Evolutionary conservation across 1,140 invertebrate species (phyloP).

Genomic region (Zaprionus davidi): DNA sequence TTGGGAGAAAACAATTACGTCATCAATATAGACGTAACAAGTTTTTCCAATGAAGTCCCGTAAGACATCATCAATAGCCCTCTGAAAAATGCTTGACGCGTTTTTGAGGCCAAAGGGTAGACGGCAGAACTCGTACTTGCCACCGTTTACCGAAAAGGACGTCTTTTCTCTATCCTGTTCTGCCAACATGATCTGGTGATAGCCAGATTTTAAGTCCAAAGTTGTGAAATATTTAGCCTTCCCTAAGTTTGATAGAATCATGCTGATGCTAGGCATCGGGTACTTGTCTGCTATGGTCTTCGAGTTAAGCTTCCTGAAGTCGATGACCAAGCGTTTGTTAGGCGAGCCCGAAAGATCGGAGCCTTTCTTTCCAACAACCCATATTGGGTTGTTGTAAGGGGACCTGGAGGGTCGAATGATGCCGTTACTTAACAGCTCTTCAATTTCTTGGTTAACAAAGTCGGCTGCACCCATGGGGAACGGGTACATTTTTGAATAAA

Average conservation of each 20-base stretch:
- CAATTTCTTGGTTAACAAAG: neutral
- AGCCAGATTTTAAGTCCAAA: neutral
- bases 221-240: neutral
- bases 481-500: no score
- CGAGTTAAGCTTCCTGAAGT: neutral
- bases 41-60: neutral
- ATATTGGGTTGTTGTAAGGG: neutral
- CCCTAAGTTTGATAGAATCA: neutral
- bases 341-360: neutral
- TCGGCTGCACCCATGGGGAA: neutral
- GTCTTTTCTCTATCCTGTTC: neutral
- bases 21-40: neutral
- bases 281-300: neutral
- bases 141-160: neutral
- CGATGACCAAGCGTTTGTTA: neutral
- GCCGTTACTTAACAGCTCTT: neutral
- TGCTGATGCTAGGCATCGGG: neutral
- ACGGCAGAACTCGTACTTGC: neutral
- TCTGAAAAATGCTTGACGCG: neutral
- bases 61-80: neutral
- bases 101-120: neutral
- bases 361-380: neutral
- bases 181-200: neutral
- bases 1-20: slow-evolving; percentile 1
- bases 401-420: neutral